A percentile compares a stretch with the other conserved stretches of the same genome.
Conservation (phyloP, 2,888 invertebrate genomes). For the Ecdyonurus torrentis region DNA sequence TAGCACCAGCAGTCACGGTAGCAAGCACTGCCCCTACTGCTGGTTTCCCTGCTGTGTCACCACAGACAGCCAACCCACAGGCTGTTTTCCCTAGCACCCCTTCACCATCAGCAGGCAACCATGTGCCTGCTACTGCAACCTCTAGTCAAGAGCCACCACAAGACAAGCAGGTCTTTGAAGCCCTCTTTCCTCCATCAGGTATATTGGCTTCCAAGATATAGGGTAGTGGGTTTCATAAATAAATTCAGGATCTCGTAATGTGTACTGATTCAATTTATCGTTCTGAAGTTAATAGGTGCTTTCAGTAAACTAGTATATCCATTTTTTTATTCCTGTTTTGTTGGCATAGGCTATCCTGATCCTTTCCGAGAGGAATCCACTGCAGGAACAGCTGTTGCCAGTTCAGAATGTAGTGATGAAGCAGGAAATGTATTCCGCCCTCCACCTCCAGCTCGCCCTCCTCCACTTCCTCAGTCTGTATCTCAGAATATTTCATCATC, state of each 20-base stretch:
- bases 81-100: constrained; percentile 7
- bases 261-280: too few species aligned
- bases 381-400: constrained; percentile 1
- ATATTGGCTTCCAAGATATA: too few species aligned
- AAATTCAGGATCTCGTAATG: too few species aligned
- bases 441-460: constrained; percentile 8
- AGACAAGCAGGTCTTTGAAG: constrained; percentile 33
- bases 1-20: constrained; percentile 23
- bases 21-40: constrained; percentile 16
- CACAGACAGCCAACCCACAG: constrained; percentile 12
- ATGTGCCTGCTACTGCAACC: constrained; percentile 10
- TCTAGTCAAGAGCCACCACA: too few species aligned
- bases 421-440: constrained; percentile 7
- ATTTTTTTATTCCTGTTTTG: not conserved
- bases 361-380: constrained; percentile 40
- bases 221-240: too few species aligned
- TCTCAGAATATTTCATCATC: constrained; percentile 12
- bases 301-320: too few species aligned
- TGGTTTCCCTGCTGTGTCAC: constrained; percentile 15
- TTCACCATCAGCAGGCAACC: not conserved
- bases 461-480: constrained; percentile 10
- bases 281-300: constrained; percentile 5
- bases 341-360: constrained; percentile 39
- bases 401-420: not conserved
- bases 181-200: constrained; percentile 43